Percentiles rank a stretch among this genome's conserved stretches.
Conservation (phyloP, 2,888 invertebrate genomes). For the Drosophila testacea region DNA sequence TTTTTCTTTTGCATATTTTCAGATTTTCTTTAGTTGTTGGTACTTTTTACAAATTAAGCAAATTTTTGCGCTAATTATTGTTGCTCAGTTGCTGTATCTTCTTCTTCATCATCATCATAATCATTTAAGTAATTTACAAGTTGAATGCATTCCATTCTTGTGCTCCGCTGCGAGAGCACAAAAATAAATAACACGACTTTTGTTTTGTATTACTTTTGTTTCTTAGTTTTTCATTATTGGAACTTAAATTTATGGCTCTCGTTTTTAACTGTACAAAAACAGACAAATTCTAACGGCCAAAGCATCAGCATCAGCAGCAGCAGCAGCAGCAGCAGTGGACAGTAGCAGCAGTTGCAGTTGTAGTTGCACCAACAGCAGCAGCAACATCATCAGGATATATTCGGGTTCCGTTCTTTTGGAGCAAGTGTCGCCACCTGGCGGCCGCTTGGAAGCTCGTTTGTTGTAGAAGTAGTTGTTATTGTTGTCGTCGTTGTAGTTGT, state of each 20-base stretch:
- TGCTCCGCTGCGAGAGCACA: conserved; percentile 44
- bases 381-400: conserved; percentile 22
- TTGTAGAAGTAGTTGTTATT: conserved; percentile 27
- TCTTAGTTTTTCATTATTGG: conserved; percentile 44
- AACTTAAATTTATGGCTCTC: conserved; percentile 79
- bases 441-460: conserved; percentile 76
- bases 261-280: conserved; percentile 73
- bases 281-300: conserved; percentile 70
- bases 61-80: conserved; percentile 80
- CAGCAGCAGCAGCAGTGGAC: conserved; percentile 30
- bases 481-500: conserved; percentile 18
- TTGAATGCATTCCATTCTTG: conserved; percentile 61
- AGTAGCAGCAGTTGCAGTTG: conserved; percentile 27
- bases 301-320: conserved; percentile 45
- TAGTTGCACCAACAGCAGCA: conserved; percentile 8
- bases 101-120: conserved; percentile 31
- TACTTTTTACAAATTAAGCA: conserved; percentile 83
- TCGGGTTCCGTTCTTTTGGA: conserved; percentile 21
- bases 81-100: conserved; percentile 74
- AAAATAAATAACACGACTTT: conserved; percentile 68
- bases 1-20: conserved; percentile 62
- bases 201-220: conserved; percentile 53
- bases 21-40: conserved; percentile 75
- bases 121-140: conserved; percentile 73
- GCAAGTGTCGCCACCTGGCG: conserved; percentile 30